Percentiles rank a stretch among this genome's conserved stretches.
Conservation (phyloP, 2,888 invertebrate genomes). For the Chaitophorus viminalis region DNA sequence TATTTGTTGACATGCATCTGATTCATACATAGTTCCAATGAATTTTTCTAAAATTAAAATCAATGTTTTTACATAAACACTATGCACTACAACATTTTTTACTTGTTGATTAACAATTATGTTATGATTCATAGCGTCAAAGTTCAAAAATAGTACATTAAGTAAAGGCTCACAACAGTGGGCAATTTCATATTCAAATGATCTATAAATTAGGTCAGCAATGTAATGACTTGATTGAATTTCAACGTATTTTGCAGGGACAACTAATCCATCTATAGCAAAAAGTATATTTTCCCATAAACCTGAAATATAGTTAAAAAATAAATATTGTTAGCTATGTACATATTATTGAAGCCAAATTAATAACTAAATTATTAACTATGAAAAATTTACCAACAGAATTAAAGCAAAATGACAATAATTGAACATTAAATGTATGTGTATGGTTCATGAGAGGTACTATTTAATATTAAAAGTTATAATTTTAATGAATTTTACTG, state of each 20-base stretch:
- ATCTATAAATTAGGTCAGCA: background rate
- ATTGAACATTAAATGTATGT: too few relatives aligned
- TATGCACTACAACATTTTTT: background rate
- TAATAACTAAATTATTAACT: background rate
- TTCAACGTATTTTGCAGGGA: conserved; percentile 43
- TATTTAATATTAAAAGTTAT: too few relatives aligned
- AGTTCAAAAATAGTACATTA: too few relatives aligned
- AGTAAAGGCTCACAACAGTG: too few relatives aligned
- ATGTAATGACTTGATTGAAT: conserved; percentile 51
- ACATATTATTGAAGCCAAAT: background rate
- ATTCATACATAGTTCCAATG: conserved; percentile 40
- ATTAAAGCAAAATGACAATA: too few relatives aligned
- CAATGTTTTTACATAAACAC: conserved; percentile 38
- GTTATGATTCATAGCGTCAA: too few relatives aligned
- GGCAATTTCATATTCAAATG: too few relatives aligned
- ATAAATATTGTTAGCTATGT: too few relatives aligned
- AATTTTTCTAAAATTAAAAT: conserved; percentile 43
- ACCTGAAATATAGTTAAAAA: conserved; percentile 11
- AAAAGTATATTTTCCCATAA: conserved; percentile 35
- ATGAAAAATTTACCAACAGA: background rate
- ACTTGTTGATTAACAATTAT: too few relatives aligned
- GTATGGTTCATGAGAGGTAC: too few relatives aligned
- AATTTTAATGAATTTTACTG: too few relatives aligned
- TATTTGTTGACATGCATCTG: background rate
- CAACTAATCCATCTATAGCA: background rate